Conservation (phyloP, 1,140 invertebrate species). For the Saccostrea cuccullata region DNA sequence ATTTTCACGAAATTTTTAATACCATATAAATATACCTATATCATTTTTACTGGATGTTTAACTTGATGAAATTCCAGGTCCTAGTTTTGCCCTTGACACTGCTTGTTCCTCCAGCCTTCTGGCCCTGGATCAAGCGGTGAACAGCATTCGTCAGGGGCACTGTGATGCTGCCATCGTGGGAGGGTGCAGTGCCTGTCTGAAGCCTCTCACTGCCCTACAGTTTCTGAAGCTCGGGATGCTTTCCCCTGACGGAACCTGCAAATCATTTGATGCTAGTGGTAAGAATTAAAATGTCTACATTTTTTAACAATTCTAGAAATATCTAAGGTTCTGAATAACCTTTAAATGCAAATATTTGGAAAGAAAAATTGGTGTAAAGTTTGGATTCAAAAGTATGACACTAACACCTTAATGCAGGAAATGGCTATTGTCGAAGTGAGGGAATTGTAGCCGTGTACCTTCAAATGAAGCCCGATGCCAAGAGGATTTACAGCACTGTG, state of each 20-base stretch:
- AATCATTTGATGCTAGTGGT: conserved; percentile 94
- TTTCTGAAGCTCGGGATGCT: conserved; percentile 96
- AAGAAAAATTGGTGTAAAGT: too few relatives aligned
- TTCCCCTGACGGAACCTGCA: conserved; percentile 92
- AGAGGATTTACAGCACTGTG: conserved; percentile 91
- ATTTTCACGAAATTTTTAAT: too few relatives aligned
- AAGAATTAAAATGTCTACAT: conserved; percentile 23
- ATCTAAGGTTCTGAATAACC: too few relatives aligned
- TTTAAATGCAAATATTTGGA: too few relatives aligned
- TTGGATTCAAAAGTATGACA: too few relatives aligned
- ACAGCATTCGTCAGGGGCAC: conserved; percentile 89
- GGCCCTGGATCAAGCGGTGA: conserved; percentile 91
- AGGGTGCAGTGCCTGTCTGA: conserved; percentile 90
- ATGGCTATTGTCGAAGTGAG: conserved; percentile 96
- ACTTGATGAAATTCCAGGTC: conserved; percentile 81
- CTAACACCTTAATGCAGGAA: conserved; percentile 77
- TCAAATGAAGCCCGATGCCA: conserved; percentile 87
- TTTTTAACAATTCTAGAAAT: too few relatives aligned
- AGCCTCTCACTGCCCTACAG: conserved; percentile 93
- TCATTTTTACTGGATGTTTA: too few relatives aligned
- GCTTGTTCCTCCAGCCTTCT: conserved; percentile 96
- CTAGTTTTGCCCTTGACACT: conserved; percentile 95
- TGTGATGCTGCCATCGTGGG: conserved; percentile 96
- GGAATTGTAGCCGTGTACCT: conserved; percentile 89
- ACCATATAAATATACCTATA: too few relatives aligned